Evolutionary conservation across 2,113 vertebrate genomes (phyloP), one percentile per base, ranked within the genome.

Genomic region (Corythoichthys intestinalis): DNA sequence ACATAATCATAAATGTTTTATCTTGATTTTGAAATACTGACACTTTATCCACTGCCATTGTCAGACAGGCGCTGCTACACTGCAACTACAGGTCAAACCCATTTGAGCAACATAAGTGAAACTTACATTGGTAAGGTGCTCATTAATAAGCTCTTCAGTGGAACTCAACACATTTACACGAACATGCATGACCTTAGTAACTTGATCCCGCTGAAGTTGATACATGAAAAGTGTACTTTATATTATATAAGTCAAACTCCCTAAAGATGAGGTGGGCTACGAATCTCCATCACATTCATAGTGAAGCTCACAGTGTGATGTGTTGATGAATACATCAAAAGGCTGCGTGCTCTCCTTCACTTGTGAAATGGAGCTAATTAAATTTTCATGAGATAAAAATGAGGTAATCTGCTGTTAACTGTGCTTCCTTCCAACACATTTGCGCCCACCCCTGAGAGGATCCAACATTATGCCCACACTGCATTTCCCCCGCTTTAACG

Each of bases 351-450:
- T 81, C 84, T 83, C 65, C 74, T 72, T 56, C 54, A 72, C 70
- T 1, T 71, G 80, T 78, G 85, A 88, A 79, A 83, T 75, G 73
- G 72, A 75, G 75, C 80, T 87, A 82, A 92, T 89, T 86, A 89
- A 87, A 90, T 89, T 90, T 91, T 91, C 84, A 91, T 91, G 86
- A 66, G 85, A 87, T 85, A 86, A 83, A 89, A 75, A 71, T 76
- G 72, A 86, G 83, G 63, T 81, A 83, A 82, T 84, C 88, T 76
- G 69, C 56, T 14, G 71, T 76, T 84, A 83, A 85, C 85, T 84
- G 85, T 81, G 70, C 85, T 74, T 79, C 86, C 79, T 70, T 84
- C 84, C 73, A 14, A 84, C 79, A 77, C 73, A 71, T 80, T 72
- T 63, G 37, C 60, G 76, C 73, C 67, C 83, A 87, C 76, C 75